Evolutionary conservation across 2,797 vertebrate genomes (phyloP).

Genomic region (Choloepus didactylus): DNA sequence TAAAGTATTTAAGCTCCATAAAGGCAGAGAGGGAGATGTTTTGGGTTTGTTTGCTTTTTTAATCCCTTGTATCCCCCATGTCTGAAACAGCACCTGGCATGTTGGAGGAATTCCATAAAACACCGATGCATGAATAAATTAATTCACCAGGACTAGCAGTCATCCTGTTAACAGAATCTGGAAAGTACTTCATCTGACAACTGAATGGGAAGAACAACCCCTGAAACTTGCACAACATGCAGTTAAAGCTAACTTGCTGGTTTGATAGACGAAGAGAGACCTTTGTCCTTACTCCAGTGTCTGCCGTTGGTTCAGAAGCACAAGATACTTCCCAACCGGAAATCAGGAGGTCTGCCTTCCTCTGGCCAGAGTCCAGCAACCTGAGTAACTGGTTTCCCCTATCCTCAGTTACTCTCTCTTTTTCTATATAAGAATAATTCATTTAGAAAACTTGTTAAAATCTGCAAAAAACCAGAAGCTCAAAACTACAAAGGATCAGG

Average conservation of each 20-base stretch:
- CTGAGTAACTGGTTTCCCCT: not conserved
- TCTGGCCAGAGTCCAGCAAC: not conserved
- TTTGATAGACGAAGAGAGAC: not conserved
- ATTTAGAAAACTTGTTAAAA: not conserved
- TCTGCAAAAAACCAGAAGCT: not conserved
- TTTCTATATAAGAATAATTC: too few species aligned
- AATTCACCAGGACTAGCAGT: not conserved
- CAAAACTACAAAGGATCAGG: not conserved
- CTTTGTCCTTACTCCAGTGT: not conserved
- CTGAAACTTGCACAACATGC: not conserved
- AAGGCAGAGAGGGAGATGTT: too few species aligned
- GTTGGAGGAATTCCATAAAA: not conserved
- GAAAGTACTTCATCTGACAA: conserved; percentile 48
- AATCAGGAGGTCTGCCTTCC: not conserved
- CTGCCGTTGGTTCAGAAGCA: not conserved
- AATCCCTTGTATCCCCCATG: not conserved
- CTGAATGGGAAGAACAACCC: not conserved
- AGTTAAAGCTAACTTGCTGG: not conserved
- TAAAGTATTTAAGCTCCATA: not conserved
- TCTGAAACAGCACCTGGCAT: not conserved
- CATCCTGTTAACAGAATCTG: not conserved
- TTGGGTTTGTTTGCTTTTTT: too few species aligned
- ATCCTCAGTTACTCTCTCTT: not conserved
- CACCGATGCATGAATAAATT: not conserved
- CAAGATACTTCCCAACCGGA: not conserved